A percentile compares a stretch with the other conserved stretches of the same genome.
phyloP scores from a whole-genome alignment of 64 coral and sea anemone species.

The Cladopsammia gracilis region DNA sequence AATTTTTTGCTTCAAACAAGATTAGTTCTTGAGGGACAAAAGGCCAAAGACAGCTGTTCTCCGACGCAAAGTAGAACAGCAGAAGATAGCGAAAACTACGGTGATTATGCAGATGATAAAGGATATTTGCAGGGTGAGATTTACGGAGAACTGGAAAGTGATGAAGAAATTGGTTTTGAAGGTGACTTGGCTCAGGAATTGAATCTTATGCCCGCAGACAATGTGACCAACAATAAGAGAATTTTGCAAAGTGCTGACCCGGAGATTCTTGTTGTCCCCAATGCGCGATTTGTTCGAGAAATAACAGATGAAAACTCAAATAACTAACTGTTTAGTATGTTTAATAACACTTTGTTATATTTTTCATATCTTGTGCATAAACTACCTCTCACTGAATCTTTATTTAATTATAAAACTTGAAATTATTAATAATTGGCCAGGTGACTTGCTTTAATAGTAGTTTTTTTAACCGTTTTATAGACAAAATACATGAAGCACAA shows the following conservation, averaged over 20 bases:
- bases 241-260: neutral
- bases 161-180: slow-evolving; percentile 9
- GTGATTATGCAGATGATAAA: slow-evolving; percentile 24
- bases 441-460: no score
- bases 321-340: neutral
- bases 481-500: no score
- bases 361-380: no score
- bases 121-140: slow-evolving; percentile 22
- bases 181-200: slow-evolving; percentile 18
- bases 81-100: neutral
- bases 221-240: neutral
- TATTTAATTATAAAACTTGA: no score
- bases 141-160: neutral
- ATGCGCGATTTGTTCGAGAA: slow-evolving; percentile 32
- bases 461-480: no score
- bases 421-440: no score
- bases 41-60: neutral
- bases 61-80: no score
- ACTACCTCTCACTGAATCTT: no score
- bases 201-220: neutral
- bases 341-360: no score
- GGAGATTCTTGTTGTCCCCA: slow-evolving; percentile 16
- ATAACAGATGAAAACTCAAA: neutral
- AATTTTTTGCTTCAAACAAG: slow-evolving; percentile 14
- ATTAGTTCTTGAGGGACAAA: neutral